Evolutionary conservation across 2,113 vertebrate genomes (phyloP).

Genomic region (Lampris incognitus): DNA sequence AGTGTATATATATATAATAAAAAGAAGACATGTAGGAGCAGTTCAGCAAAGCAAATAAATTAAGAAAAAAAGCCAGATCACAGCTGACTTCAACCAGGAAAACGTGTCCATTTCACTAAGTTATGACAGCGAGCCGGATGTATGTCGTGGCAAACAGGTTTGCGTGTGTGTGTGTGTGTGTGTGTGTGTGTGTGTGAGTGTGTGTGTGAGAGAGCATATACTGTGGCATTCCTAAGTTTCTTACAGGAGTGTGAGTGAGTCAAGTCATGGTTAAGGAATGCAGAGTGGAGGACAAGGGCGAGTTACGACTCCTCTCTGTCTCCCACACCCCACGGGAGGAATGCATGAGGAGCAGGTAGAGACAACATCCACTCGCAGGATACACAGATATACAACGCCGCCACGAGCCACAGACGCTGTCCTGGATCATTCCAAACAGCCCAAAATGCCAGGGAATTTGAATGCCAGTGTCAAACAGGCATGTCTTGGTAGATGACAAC

Average conservation of each 20-base stretch:
- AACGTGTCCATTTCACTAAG: conserved; percentile 7
- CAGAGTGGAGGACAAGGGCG: conserved; percentile 45
- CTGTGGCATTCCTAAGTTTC: conserved; percentile 46
- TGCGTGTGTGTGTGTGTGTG: not conserved
- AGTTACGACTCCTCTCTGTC: conserved; percentile 73
- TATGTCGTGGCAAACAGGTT: not conserved
- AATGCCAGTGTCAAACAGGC: not conserved
- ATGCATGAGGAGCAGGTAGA: conserved; percentile 70
- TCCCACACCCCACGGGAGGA: conserved; percentile 62
- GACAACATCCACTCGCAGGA: conserved; percentile 34
- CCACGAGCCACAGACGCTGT: conserved; percentile 27
- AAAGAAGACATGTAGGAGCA: not conserved
- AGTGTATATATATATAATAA: not conserved
- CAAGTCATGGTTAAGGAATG: conserved; percentile 75
- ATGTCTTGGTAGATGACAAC: not conserved
- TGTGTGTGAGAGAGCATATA: not conserved
- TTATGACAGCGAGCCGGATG: conserved; percentile 38
- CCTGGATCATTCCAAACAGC: conserved; percentile 28
- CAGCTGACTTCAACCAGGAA: not conserved
- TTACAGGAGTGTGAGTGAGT: conserved; percentile 49
- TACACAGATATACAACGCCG: not conserved
- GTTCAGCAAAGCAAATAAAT: not conserved
- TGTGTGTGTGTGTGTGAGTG: conserved; percentile 13
- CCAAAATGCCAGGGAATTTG: not conserved
- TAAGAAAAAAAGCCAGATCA: not conserved